Conservation (phyloP, 2,888 invertebrate genomes). For the Luffia ferchaultella region DNA sequence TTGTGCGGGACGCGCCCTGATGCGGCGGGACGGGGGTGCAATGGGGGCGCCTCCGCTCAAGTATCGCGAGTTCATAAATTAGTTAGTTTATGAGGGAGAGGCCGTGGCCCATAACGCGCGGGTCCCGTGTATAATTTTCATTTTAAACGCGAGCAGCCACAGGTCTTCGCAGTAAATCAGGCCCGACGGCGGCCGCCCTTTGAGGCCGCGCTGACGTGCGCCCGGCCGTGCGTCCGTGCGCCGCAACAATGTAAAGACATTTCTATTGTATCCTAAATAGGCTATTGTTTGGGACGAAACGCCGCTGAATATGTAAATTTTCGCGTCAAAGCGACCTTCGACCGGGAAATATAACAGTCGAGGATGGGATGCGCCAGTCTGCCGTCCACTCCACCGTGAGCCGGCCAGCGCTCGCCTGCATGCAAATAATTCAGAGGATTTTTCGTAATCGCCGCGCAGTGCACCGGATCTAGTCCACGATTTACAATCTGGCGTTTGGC, state of each 20-base stretch:
- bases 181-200: constrained; percentile 34
- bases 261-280: constrained; percentile 56
- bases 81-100: constrained; percentile 56
- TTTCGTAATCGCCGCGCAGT: neutral
- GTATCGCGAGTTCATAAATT: constrained; percentile 56
- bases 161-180: constrained; percentile 55
- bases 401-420: no score
- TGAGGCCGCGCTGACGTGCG: constrained; percentile 24
- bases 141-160: constrained; percentile 53
- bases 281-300: constrained; percentile 60
- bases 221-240: constrained; percentile 19
- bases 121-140: constrained; percentile 52
- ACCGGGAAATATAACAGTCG: constrained; percentile 54
- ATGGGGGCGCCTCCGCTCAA: constrained; percentile 39
- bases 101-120: constrained; percentile 38
- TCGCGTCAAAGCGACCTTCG: constrained; percentile 45
- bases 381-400: neutral
- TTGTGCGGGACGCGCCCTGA: neutral
- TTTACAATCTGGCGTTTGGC: no score
- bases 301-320: constrained; percentile 59
- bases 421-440: no score
- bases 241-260: constrained; percentile 58
- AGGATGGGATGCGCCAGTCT: constrained; percentile 30
- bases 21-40: constrained; percentile 17
- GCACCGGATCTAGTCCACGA: no score